phyloP scores from a whole-genome alignment of 2,113 vertebrate genomes.

The Cyanoliseus patagonus region DNA sequence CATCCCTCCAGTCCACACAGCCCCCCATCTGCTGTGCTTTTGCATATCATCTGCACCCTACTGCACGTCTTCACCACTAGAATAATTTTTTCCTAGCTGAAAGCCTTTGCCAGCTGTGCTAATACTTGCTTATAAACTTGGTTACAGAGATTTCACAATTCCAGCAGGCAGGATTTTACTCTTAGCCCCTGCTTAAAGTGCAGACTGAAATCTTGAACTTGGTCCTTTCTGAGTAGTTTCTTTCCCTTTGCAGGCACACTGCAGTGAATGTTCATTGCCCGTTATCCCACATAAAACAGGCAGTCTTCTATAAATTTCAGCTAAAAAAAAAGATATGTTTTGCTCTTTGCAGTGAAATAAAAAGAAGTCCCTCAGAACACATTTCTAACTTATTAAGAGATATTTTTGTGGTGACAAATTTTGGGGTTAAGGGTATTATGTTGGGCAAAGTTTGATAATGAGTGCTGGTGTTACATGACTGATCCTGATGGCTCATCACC shows the following conservation, averaged over 20 bases:
- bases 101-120: conserved; percentile 44
- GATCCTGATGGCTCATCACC: neutral
- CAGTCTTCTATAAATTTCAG: neutral
- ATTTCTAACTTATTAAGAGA: neutral
- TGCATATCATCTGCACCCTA: neutral
- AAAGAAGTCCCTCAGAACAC: neutral
- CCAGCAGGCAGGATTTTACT: conserved; percentile 51
- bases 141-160: conserved; percentile 57
- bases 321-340: neutral
- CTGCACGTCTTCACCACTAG: neutral
- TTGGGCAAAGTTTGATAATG: neutral
- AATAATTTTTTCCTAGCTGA: conserved; percentile 34
- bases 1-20: neutral
- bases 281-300: neutral
- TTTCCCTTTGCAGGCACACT: neutral
- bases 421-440: neutral
- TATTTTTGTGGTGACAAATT: neutral
- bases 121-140: conserved; percentile 35
- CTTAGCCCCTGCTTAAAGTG: conserved; percentile 36
- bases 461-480: neutral
- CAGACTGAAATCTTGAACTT: conserved; percentile 36
- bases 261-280: neutral
- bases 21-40: neutral
- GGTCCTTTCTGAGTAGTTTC: conserved; percentile 30
- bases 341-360: neutral